Evolutionary conservation across 2,797 vertebrate species (phyloP).

Genomic region (Argya squamiceps): DNA sequence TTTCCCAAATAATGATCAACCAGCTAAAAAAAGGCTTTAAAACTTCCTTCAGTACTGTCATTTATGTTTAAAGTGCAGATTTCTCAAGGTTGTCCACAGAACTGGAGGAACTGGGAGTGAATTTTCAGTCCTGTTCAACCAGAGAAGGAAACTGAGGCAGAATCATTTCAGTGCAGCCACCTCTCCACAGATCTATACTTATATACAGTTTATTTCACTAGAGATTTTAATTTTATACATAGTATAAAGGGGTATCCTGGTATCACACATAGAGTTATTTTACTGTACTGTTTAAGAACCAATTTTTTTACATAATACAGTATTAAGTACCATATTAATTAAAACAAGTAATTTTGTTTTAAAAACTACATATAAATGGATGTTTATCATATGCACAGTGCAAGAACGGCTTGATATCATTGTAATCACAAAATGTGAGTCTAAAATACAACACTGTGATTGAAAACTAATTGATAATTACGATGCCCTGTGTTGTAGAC

Average conservation of each 20-base stretch:
- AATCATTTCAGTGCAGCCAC: background rate
- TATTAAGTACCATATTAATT: constrained; percentile 75
- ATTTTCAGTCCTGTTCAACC: background rate
- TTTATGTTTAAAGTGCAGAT: background rate
- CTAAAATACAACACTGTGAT: constrained; percentile 73
- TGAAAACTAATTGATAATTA: constrained; percentile 66
- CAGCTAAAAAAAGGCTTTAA: background rate
- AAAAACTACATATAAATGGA: constrained; percentile 72
- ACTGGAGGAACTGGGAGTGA: background rate
- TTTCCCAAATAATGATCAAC: background rate
- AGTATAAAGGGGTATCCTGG: constrained; percentile 76
- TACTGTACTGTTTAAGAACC: constrained; percentile 72
- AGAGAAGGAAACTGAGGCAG: background rate
- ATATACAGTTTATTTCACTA: constrained; percentile 81
- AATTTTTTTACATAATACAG: constrained; percentile 70
- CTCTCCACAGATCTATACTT: constrained; percentile 32
- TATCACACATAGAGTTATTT: constrained; percentile 73
- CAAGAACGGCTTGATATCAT: constrained; percentile 66
- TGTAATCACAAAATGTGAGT: constrained; percentile 67
- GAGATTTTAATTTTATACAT: constrained; percentile 78
- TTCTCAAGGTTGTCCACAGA: background rate
- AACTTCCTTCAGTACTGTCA: background rate
- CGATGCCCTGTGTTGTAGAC: constrained; percentile 7
- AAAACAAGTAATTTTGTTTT: constrained; percentile 55
- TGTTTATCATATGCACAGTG: constrained; percentile 76